Percentiles rank a stretch among this genome's conserved stretches.
Evolutionary conservation across 2,113 vertebrate genomes (phyloP).

Genomic region (Odocoileus virginianus): DNA sequence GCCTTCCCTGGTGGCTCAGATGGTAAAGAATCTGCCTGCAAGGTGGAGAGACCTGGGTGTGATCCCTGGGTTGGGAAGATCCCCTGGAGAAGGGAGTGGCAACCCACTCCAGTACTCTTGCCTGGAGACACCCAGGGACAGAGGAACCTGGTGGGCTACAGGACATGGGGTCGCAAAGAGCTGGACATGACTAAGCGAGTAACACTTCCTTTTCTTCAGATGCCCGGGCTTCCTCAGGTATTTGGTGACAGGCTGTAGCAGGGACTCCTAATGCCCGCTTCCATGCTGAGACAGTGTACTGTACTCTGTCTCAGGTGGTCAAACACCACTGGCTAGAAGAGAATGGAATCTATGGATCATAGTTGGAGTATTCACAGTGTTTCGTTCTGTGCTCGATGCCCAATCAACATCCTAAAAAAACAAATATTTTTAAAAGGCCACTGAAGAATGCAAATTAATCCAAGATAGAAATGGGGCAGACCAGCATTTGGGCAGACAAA

Average conservation of each 20-base stretch:
- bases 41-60: background rate
- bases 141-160: background rate
- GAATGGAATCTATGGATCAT: background rate
- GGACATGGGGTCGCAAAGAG: background rate
- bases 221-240: background rate
- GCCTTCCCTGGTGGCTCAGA: background rate
- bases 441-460: background rate
- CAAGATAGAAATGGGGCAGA: background rate
- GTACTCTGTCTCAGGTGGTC: fast-evolving
- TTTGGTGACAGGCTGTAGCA: background rate
- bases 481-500: background rate
- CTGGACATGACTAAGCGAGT: background rate
- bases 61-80: background rate
- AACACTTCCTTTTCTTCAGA: background rate
- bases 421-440: background rate
- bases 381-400: background rate
- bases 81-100: background rate
- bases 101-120: background rate
- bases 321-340: background rate
- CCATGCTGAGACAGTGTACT: background rate
- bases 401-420: background rate
- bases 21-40: background rate
- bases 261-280: background rate
- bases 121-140: background rate
- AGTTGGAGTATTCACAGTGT: background rate